phyloP scores from a whole-genome alignment of 2,797 vertebrate species.

The Cirrhinus molitorella region DNA sequence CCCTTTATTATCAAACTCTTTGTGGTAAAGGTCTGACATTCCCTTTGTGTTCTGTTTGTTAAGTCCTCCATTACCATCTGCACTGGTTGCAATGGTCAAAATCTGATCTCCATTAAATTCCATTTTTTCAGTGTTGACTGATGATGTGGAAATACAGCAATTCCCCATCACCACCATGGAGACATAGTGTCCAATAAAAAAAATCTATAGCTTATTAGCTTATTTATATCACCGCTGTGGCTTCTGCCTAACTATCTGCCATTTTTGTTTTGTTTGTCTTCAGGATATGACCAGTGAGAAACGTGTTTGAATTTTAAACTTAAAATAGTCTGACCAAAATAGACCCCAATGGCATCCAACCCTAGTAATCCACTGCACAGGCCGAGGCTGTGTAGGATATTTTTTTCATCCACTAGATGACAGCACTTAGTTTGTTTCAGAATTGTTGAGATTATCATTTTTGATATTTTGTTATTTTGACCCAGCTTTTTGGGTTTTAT shows the following conservation, averaged over 20 bases:
- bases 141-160: neutral
- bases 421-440: slow-evolving; percentile 4
- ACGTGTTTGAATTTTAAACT: slow-evolving; percentile 5
- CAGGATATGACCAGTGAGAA: neutral
- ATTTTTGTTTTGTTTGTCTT: neutral
- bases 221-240: neutral
- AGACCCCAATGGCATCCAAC: neutral
- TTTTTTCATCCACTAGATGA: slow-evolving; percentile 46
- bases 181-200: neutral
- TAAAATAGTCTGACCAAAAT: slow-evolving; percentile 30
- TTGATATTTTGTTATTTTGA: too few relatives aligned
- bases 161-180: slow-evolving; percentile 27
- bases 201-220: neutral
- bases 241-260: neutral
- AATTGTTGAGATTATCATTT: neutral
- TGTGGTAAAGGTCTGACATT: neutral
- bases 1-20: neutral
- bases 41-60: neutral
- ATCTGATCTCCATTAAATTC: neutral
- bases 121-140: neutral
- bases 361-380: neutral
- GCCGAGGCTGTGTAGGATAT: neutral
- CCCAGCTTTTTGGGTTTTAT: too few relatives aligned
- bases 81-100: neutral
- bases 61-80: neutral